phyloP scores from a whole-genome alignment of 1,140 invertebrate species.

The Temnothorax curvispinosus region DNA sequence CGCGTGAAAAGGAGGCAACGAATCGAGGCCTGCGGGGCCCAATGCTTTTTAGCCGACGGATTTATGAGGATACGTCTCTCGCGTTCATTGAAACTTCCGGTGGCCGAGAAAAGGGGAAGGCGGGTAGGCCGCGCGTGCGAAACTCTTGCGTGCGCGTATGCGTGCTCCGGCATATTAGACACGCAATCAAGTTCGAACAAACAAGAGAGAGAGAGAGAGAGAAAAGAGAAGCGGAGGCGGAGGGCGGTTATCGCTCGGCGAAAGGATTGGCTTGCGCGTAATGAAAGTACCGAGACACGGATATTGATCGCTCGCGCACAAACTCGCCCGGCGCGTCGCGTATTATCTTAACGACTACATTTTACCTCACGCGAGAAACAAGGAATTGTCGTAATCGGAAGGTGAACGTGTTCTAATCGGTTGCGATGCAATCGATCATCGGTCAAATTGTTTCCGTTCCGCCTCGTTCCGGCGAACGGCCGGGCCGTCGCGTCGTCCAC shows the following conservation, averaged over 20 bases:
- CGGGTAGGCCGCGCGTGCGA: slow-evolving; percentile 38
- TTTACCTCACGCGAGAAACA: not conserved
- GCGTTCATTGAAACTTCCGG: slow-evolving; percentile 84
- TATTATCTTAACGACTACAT: not conserved
- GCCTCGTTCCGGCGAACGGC: not conserved
- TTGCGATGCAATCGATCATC: not conserved
- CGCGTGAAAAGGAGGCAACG: slow-evolving; percentile 44
- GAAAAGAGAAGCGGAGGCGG: not conserved
- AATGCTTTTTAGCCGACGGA: slow-evolving; percentile 76
- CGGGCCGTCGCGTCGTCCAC: not conserved
- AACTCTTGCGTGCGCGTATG: slow-evolving; percentile 51
- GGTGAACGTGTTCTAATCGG: not conserved
- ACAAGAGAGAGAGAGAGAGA: not conserved
- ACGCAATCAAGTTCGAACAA: slow-evolving; percentile 27
- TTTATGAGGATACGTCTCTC: slow-evolving; percentile 81
- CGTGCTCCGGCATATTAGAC: slow-evolving; percentile 36
- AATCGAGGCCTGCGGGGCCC: slow-evolving; percentile 12
- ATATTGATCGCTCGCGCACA: slow-evolving; percentile 37
- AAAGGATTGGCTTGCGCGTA: slow-evolving; percentile 28
- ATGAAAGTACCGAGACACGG: slow-evolving; percentile 23
- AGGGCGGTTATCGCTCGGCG: slow-evolving; percentile 14
- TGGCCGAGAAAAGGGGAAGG: slow-evolving; percentile 69
- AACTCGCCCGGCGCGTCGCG: not conserved
- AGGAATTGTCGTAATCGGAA: not conserved
- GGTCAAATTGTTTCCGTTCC: not conserved